Evolutionary conservation across 37 sponge, comb jelly and placozoan genomes (phyloP), one percentile per base, ranked within the genome.

Genomic region (Geodia barretti): DNA sequence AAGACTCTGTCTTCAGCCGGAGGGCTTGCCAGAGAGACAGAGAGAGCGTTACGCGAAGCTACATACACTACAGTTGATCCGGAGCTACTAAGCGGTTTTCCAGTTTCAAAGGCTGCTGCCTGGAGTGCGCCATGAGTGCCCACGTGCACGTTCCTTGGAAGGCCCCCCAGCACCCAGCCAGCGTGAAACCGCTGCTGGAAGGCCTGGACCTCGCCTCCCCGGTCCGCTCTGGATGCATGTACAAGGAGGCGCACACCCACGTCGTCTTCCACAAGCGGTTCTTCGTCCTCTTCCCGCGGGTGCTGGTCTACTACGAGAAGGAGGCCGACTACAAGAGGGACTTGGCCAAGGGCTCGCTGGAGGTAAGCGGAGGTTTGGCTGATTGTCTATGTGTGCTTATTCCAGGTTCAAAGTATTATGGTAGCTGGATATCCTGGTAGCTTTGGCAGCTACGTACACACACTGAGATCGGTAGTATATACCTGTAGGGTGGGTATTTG

Each of bases 241-340:
- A 63, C 87, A 93, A 93, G 76, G 78, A 93, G 74, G 62, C 83
- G 19, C 78, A 78, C 76, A 43, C 71, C 14, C 80, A 72, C 33
- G 25, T 63, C 0, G 76, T 73, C 40, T 93, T 88, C 71, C 85
- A 93, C 87, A 89, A 83, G 77, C 77, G 94, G 28, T 93, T 71
- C 66, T 89, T 89, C 43, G 91, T 73, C 21, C 94, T 93, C 76
- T 93, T 72, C 41, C 79, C 75, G 26, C 79, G 40, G 24, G 9
- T 75, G 38, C 76, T 93, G 62, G 84, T 93, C 43, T 93, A 93
- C 80, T 93, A 93, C 75, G 68, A 73, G 24, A 74, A 60, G 0
- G 82, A 81, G 39, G 36, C 76, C 1, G 73, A 89, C 32, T 93
- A 60, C 79, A 62, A 79, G 31, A 72, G 58, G 5, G 90, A 89